These are phyloP conservation scores for Ophraella communa DNA, from an alignment of 2,888 invertebrate genomes.

Conservation along the genomic window DNA sequence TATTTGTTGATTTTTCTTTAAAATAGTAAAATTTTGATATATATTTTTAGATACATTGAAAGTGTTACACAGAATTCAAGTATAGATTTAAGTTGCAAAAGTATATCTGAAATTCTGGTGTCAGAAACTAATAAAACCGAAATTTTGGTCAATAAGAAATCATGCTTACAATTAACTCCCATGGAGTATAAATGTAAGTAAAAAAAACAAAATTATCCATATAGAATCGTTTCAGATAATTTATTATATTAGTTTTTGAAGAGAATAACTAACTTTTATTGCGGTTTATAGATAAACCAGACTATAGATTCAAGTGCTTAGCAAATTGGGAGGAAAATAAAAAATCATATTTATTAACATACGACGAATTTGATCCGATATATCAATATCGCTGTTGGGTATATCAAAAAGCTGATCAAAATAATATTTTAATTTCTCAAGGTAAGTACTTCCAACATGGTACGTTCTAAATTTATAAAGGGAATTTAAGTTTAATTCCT, in stretches of 20 bases:
- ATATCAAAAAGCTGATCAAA: constrained; percentile 93
- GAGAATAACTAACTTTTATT: too few species aligned
- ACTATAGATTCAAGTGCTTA: constrained; percentile 95
- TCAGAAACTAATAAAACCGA: not conserved
- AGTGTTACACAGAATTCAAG: not conserved
- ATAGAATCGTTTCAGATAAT: too few species aligned
- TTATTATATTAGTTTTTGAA: too few species aligned
- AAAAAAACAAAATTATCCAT: too few species aligned
- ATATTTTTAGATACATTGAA: not conserved
- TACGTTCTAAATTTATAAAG: too few species aligned
- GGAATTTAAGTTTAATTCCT: too few species aligned
- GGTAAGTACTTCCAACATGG: constrained; percentile 43
- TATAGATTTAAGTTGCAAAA: not conserved
- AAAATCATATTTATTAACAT: constrained; percentile 94
- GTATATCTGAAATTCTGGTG: not conserved
- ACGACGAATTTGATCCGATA: constrained; percentile 93
- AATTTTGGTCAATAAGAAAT: not conserved
- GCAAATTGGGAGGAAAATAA: constrained; percentile 98
- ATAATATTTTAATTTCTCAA: constrained; percentile 81
- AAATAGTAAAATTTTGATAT: not conserved
- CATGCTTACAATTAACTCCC: not conserved
- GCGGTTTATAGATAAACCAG: constrained; percentile 76
- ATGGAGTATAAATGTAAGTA: not conserved
- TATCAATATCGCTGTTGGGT: constrained; percentile 98
- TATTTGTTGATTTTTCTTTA: not conserved